Evolutionary conservation across 2,888 invertebrate genomes (phyloP).

Genomic region (Eurois occulta): DNA sequence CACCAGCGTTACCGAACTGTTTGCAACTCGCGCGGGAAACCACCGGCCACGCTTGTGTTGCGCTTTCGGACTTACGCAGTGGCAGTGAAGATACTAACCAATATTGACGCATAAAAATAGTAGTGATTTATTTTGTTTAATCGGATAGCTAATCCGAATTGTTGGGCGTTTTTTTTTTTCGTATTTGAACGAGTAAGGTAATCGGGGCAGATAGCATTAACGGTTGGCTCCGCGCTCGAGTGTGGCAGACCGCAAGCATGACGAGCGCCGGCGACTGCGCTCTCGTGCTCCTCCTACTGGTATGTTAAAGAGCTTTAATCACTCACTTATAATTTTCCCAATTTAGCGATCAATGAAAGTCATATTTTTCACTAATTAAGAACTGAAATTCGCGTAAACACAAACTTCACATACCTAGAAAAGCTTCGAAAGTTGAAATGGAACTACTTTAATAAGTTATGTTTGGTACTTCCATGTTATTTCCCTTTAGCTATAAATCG

Average conservation of each 20-base stretch:
- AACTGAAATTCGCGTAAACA: background rate
- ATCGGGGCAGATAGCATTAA: constrained; percentile 90
- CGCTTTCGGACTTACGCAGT: constrained; percentile 62
- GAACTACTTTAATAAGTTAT: constrained; percentile 15
- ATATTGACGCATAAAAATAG: constrained; percentile 49
- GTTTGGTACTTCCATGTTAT: background rate
- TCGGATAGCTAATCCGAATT: constrained; percentile 54
- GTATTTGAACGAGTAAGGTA: constrained; percentile 84
- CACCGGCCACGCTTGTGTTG: constrained; percentile 60
- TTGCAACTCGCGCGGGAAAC: constrained; percentile 68
- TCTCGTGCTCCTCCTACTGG: constrained; percentile 85
- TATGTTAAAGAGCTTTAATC: constrained; percentile 72
- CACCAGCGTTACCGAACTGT: constrained; percentile 64
- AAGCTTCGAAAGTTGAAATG: constrained; percentile 32
- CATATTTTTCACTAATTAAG: background rate
- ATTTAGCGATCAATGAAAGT: constrained; percentile 6
- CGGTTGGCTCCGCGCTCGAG: constrained; percentile 90
- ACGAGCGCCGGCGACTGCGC: constrained; percentile 87
- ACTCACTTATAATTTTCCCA: constrained; percentile 7
- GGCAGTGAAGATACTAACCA: constrained; percentile 70
- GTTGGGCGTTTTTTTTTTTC: constrained; percentile 81
- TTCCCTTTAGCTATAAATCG: constrained; percentile 54
- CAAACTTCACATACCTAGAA: background rate
- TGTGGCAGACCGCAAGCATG: constrained; percentile 90
- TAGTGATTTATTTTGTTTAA: constrained; percentile 67